phyloP scores from a whole-genome alignment of 2,113 vertebrate species.

The Peucedramus taeniatus region DNA sequence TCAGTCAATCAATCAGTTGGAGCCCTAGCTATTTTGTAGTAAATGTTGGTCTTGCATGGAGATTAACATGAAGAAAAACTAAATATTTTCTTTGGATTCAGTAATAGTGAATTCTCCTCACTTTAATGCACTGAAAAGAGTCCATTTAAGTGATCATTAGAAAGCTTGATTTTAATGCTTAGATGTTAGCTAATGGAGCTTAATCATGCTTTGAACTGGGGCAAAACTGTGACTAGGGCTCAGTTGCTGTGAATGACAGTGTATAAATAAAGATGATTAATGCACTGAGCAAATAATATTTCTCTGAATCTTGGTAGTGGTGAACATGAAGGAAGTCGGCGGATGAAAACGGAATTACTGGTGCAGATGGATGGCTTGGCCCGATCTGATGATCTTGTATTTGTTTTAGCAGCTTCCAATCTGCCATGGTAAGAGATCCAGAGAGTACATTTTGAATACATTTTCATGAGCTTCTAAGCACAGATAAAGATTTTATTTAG shows the following conservation, averaged over 20 bases:
- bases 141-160: conserved; percentile 42
- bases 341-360: conserved; percentile 96
- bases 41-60: neutral
- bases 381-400: conserved; percentile 91
- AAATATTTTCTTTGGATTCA: neutral
- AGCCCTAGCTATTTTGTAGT: neutral
- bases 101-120: neutral
- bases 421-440: conserved; percentile 84
- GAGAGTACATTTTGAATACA: conserved; percentile 58
- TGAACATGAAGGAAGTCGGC: conserved; percentile 91
- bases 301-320: conserved; percentile 72
- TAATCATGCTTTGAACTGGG: conserved; percentile 51
- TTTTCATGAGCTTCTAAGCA: conserved; percentile 64
- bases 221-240: neutral
- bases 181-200: conserved; percentile 55
- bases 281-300: neutral
- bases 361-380: conserved; percentile 98
- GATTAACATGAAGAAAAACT: neutral
- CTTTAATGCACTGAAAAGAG: conserved; percentile 13
- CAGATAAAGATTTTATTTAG: conserved; percentile 61
- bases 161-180: conserved; percentile 52
- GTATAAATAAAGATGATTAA: conserved; percentile 29
- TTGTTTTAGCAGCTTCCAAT: conserved; percentile 97
- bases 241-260: conserved; percentile 5
- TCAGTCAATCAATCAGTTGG: neutral